phyloP scores from a whole-genome alignment of 2,797 vertebrate genomes.

The Clamator glandarius region DNA sequence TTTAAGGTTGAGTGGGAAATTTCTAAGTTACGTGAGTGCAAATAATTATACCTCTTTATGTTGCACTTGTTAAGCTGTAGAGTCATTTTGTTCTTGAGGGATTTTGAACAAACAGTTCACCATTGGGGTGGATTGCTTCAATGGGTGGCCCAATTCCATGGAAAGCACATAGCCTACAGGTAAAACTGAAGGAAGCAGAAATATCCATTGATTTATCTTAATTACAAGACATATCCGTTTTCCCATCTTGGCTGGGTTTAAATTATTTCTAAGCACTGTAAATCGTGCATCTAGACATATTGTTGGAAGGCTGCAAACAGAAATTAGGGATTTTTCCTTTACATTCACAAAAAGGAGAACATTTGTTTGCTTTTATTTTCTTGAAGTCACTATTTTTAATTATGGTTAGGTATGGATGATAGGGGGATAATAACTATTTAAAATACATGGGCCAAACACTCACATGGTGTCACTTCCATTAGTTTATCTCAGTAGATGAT shows the following conservation, averaged over 20 bases:
- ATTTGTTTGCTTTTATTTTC: not conserved
- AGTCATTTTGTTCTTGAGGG: not conserved
- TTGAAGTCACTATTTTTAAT: not conserved
- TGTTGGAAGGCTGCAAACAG: not conserved
- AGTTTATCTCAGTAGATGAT: not conserved
- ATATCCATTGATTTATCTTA: conserved; percentile 26
- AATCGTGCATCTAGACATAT: not conserved
- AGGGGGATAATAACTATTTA: not conserved
- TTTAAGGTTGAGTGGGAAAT: not conserved
- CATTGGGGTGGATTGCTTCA: not conserved
- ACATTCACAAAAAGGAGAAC: not conserved
- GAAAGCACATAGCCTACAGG: not conserved
- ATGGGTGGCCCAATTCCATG: not conserved
- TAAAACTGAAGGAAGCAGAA: conserved; percentile 39
- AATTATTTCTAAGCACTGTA: conserved; percentile 14
- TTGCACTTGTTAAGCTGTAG: not conserved
- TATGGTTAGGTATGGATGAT: not conserved
- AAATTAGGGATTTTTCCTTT: not conserved
- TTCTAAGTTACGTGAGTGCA: not conserved
- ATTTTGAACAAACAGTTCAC: not conserved
- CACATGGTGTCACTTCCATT: not conserved
- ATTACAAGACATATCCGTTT: conserved; percentile 8
- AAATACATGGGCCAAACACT: not conserved
- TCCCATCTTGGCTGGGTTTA: not conserved
- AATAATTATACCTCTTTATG: conserved; percentile 28